These are phyloP conservation scores for Ictalurus furcatus DNA, from an alignment of 2,113 vertebrate species.

Conservation along the genomic window DNA sequence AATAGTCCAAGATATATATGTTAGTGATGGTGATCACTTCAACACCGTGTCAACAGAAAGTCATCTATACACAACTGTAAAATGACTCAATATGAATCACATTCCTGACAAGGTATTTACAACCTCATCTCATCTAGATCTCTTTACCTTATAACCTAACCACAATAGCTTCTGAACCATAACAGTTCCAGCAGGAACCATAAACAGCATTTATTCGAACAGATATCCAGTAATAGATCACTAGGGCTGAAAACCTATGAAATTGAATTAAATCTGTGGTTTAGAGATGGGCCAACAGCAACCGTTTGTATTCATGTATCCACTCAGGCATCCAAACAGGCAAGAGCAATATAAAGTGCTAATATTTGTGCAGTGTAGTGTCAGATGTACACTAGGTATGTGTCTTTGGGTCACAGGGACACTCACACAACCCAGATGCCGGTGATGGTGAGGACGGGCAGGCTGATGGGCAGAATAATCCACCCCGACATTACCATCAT, in stretches of 20 bases:
- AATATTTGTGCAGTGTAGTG: background rate
- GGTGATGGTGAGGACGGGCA: constrained; percentile 84
- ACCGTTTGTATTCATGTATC: background rate
- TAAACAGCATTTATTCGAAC: too few relatives aligned
- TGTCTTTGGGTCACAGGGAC: background rate
- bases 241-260: too few relatives aligned
- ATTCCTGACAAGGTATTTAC: background rate
- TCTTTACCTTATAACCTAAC: background rate
- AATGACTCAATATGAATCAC: background rate
- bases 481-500: constrained; percentile 78
- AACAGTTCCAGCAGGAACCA: background rate
- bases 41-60: background rate
- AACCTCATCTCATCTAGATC: background rate
- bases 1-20: background rate
- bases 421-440: constrained; percentile 93
- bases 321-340: background rate
- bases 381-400: background rate
- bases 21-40: background rate
- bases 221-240: background rate
- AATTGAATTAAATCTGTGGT: background rate
- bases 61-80: background rate
- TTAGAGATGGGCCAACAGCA: background rate
- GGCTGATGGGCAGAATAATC: constrained; percentile 81
- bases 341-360: background rate
- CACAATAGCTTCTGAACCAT: background rate